A percentile compares a stretch with the other conserved stretches of the same genome.
These are phyloP conservation scores for Poecile atricapillus DNA, from an alignment of 2,113 vertebrate species.

Conservation along the genomic window DNA sequence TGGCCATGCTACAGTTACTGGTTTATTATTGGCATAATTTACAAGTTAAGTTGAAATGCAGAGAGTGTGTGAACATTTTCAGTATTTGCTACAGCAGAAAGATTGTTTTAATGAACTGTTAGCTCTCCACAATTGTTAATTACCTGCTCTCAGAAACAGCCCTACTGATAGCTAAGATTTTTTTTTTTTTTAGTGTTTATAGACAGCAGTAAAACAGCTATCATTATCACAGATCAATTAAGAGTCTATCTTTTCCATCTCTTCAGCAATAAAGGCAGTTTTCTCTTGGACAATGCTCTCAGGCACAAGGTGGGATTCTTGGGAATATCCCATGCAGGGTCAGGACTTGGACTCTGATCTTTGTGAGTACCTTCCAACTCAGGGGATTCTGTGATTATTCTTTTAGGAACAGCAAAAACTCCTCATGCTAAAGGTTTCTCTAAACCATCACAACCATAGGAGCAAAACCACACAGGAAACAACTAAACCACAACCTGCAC, in stretches of 20 bases:
- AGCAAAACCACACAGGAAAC: not conserved
- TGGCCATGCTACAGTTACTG: not conserved
- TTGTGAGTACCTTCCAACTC: not conserved
- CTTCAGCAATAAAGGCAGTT: not conserved
- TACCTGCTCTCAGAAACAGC: not conserved
- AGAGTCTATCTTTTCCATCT: not conserved
- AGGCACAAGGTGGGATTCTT: not conserved
- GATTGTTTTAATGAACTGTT: not conserved
- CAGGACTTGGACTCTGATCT: not conserved
- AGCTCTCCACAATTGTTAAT: not conserved
- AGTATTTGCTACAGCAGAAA: constrained; percentile 13
- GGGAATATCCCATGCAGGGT: not conserved
- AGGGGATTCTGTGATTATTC: not conserved
- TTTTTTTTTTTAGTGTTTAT: not conserved
- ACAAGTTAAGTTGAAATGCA: constrained; percentile 30
- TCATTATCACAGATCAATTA: not conserved
- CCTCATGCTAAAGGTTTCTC: not conserved
- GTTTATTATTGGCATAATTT: not conserved
- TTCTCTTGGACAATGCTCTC: not conserved
- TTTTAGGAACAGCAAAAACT: not conserved
- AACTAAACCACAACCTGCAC: not conserved
- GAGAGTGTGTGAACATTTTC: not conserved
- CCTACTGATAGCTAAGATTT: not conserved
- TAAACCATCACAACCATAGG: not conserved
- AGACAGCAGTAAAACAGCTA: not conserved